Evolutionary conservation across 1,140 invertebrate species (phyloP).

Genomic region (Triops cancriformis): DNA sequence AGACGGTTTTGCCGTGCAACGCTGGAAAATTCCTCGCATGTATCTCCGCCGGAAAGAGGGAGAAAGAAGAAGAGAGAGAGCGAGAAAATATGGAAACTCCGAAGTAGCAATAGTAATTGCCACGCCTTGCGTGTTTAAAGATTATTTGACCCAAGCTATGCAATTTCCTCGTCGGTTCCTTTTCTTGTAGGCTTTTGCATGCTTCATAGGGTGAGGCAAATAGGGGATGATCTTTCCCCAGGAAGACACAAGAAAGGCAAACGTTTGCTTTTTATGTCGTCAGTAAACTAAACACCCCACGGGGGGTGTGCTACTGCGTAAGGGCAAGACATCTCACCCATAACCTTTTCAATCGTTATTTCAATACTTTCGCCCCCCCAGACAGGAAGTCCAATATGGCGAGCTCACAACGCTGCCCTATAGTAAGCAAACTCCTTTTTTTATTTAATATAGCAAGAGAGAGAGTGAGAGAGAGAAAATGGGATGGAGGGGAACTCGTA

Average conservation of each 20-base stretch:
- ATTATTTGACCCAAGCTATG: conserved; percentile 1
- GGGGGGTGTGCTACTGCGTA: background rate
- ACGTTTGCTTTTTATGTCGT: conserved; percentile 1
- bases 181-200: background rate
- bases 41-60: background rate
- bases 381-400: background rate
- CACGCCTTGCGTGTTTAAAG: conserved; percentile 8
- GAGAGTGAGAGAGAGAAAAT: background rate
- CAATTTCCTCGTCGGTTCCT: background rate
- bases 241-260: background rate
- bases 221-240: background rate
- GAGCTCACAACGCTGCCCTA: background rate
- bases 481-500: background rate
- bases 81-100: too few species aligned
- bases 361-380: background rate
- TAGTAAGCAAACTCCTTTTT: background rate
- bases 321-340: background rate
- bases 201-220: background rate
- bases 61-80: too few species aligned
- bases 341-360: conserved; percentile 6
- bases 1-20: background rate
- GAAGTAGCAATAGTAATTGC: background rate
- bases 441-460: background rate
- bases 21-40: background rate
- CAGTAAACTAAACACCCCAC: background rate